These are phyloP conservation scores for Ctenodactylus gundi DNA, from an alignment of 2,113 vertebrate species.

Conservation along the genomic window DNA sequence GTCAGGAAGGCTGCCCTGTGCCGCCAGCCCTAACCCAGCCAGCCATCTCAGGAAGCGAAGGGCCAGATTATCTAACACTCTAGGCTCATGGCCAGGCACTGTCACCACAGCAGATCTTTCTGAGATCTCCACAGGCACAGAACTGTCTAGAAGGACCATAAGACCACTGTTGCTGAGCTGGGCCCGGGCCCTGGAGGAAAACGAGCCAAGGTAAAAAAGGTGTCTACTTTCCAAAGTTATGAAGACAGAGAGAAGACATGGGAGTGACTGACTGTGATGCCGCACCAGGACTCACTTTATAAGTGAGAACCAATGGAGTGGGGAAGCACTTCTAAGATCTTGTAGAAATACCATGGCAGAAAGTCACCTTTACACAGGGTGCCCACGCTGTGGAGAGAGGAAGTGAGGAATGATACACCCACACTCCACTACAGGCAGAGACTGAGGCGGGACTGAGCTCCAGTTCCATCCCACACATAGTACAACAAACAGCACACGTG, in stretches of 20 bases:
- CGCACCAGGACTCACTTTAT: not conserved
- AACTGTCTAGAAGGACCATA: not conserved
- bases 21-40: too few species aligned
- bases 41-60: not conserved
- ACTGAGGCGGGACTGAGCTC: not conserved
- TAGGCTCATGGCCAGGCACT: not conserved
- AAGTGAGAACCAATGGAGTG: not conserved
- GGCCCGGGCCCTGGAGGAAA: not conserved
- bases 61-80: not conserved
- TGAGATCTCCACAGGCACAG: not conserved
- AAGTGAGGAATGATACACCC: not conserved
- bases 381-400: not conserved
- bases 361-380: not conserved
- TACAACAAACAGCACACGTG: not conserved
- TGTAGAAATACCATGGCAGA: not conserved
- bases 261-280: too few species aligned
- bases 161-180: not conserved
- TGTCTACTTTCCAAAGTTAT: not conserved
- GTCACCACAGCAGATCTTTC: not conserved
- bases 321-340: not conserved
- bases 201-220: not conserved
- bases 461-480: not conserved
- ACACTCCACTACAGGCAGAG: not conserved
- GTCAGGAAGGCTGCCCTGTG: too few species aligned
- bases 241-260: not conserved